Base-by-base conservation (phyloP, 2,113 vertebrate species). In the Elgaria multicarinata region DNA sequence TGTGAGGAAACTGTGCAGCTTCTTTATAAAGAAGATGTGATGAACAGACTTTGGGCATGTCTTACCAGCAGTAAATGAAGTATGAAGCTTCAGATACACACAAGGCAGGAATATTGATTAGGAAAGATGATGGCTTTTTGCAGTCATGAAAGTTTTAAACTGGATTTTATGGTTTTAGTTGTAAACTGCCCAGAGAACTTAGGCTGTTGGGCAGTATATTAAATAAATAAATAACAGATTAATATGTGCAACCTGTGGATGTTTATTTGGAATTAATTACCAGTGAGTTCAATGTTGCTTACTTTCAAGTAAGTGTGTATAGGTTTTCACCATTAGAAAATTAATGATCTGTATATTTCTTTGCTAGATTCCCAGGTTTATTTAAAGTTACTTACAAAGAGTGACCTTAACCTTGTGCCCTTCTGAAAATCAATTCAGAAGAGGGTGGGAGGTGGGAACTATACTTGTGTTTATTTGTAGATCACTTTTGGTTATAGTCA, bases 341-440 rank as follows among this genome's bases (percentile, higher is more conserved):
- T 77, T 44, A 77, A 42, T 33, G 18, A 33, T 50, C 28, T 33
- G 28, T 36, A 64, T 62, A 88, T 83, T 36, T 64, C 31, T 24
- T 20, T 20, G 28, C 10, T 71, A 90, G n/a, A 33, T 18, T 50
- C 22, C 33, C n/a, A 42, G 36, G 39, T 83, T 83, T 83, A 83
- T 64, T 64, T 83, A 67, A 39, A 46, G 39, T 94, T 93, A 74
- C 66, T 91, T 58, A 76, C 78, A 91, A 92, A 89, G 80, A 77
- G 72, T 44, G 88, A 86, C 42, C 64, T 72, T 89, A 36, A 44
- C 22, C 86, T 91, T 92, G 58, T 88, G 76, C 36, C 58, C 67
- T 77, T 81, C 42, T 22, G 92, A 18, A 93, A 89, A 67, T 90
- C 92, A 93, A 84, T 89, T 92, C 90, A 72, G 71, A 58, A 31